These are phyloP conservation scores for Fregata magnificens DNA, from an alignment of 2,113 vertebrate species.

Conservation along the genomic window DNA sequence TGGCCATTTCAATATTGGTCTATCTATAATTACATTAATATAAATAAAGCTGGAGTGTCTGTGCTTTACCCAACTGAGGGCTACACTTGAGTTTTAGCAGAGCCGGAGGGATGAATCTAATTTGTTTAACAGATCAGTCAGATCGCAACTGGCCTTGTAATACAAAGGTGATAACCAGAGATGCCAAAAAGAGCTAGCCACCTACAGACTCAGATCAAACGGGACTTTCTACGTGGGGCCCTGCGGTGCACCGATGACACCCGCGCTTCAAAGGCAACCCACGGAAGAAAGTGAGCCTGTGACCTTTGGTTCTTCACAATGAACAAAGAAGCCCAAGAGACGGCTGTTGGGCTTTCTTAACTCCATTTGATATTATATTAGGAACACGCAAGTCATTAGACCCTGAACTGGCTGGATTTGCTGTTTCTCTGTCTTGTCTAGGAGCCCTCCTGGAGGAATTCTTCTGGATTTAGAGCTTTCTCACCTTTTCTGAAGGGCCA, in stretches of 20 bases:
- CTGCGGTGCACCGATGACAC: background rate
- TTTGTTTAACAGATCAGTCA: background rate
- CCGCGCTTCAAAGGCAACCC: background rate
- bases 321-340: background rate
- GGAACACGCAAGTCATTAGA: background rate
- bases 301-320: background rate
- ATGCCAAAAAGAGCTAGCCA: background rate
- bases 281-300: background rate
- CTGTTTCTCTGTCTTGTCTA: background rate
- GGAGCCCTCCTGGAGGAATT: background rate
- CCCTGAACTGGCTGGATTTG: background rate
- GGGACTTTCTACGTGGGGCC: rapidly evolving
- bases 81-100: background rate
- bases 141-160: background rate
- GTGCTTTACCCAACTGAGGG: background rate
- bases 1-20: background rate
- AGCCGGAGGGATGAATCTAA: conserved; percentile 4
- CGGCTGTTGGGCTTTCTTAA: background rate
- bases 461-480: background rate
- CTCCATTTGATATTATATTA: background rate
- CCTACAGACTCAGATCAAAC: background rate
- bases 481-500: background rate
- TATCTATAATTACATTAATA: conserved; percentile 31
- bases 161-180: background rate
- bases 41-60: conserved; percentile 20